Conservation (phyloP, 1,140 invertebrate genomes). For the Sarcophaga bullata region DNA sequence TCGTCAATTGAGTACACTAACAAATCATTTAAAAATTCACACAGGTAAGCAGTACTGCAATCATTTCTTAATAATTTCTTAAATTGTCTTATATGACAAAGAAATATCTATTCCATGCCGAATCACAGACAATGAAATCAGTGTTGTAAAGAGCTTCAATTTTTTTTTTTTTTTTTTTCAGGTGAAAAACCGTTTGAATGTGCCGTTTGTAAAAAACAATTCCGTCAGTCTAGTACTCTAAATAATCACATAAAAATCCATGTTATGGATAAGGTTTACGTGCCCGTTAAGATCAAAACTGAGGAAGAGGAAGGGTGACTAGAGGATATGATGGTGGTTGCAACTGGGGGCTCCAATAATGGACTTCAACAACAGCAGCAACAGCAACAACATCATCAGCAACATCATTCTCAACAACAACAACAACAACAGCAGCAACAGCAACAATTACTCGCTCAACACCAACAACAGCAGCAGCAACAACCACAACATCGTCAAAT, state of each 20-base stretch:
- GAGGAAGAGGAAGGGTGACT: slow-evolving; percentile 65
- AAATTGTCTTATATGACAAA: no score
- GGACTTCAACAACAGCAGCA: slow-evolving; percentile 45
- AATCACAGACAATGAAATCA: background rate
- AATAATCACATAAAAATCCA: slow-evolving; percentile 67
- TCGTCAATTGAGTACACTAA: slow-evolving; percentile 63
- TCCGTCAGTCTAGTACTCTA: slow-evolving; percentile 64
- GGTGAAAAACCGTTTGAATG: slow-evolving; percentile 66
- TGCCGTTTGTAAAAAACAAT: slow-evolving; percentile 65
- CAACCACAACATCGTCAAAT: slow-evolving; percentile 43
- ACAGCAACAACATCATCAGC: slow-evolving; percentile 52
- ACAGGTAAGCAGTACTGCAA: slow-evolving; percentile 53
- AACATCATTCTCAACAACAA: slow-evolving; percentile 49
- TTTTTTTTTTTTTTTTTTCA: slow-evolving; percentile 45
- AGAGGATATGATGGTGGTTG: slow-evolving; percentile 60
- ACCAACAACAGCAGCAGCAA: slow-evolving; percentile 50
- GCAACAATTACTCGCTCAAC: slow-evolving; percentile 52
- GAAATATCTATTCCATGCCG: no score
- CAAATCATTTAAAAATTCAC: slow-evolving; percentile 65
- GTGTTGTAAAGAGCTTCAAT: background rate
- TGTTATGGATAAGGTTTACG: slow-evolving; percentile 65
- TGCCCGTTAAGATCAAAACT: slow-evolving; percentile 65
- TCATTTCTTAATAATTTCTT: background rate
- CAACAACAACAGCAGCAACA: slow-evolving; percentile 48
- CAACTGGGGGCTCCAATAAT: slow-evolving; percentile 36